phyloP scores from a whole-genome alignment of 2,797 vertebrate species.

The Varecia variegata region DNA sequence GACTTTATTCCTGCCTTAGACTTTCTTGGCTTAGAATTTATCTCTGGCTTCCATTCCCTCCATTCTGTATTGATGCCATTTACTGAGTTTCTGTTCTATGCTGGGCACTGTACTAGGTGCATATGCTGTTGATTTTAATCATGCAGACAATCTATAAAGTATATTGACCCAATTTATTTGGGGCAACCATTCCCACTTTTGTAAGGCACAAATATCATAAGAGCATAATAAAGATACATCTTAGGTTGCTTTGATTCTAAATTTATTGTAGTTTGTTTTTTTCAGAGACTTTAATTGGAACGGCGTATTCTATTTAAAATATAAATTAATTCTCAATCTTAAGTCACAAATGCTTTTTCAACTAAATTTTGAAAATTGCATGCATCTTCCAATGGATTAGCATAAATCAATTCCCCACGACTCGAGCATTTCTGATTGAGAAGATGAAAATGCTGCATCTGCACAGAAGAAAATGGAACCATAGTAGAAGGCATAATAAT shows the following conservation, averaged over 20 bases:
- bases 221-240: background rate
- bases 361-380: background rate
- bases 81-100: background rate
- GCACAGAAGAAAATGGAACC: background rate
- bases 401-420: background rate
- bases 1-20: background rate
- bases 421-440: background rate
- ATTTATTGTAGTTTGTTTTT: slow-evolving; percentile 32
- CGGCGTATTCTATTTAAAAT: slow-evolving; percentile 20
- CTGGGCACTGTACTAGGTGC: background rate
- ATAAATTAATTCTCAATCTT: slow-evolving; percentile 21
- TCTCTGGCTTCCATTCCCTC: background rate
- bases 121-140: background rate
- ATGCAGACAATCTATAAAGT: background rate
- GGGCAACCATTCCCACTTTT: background rate
- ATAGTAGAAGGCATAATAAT: background rate
- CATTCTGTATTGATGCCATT: background rate
- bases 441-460: background rate
- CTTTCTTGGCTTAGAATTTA: background rate
- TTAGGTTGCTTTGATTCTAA: slow-evolving; percentile 9
- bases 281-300: background rate
- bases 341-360: background rate
- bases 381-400: slow-evolving; percentile 16
- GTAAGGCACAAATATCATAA: background rate
- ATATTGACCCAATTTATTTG: background rate